Base-by-base conservation (phyloP, 35 echinoderm and acorn worm genomes). In the Lytechinus variegatus region DNA sequence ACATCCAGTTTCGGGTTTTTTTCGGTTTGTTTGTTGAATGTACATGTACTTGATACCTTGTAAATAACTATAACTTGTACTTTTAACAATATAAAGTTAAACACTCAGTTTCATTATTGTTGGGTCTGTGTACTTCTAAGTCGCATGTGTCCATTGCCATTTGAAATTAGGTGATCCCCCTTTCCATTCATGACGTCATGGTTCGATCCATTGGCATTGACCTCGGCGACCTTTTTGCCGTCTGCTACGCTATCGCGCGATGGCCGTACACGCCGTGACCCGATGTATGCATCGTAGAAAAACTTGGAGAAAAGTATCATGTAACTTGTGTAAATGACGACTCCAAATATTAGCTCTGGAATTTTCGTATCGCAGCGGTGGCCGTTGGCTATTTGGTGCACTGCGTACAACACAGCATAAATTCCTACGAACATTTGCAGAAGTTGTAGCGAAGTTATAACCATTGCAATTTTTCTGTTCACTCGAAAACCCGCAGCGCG, bases 341-440 rank as follows among this genome's bases (percentile, higher is more conserved):
- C 94, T 9, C 95, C 95, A 86, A 96, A 97, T 24, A 94, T 92
- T 6, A 99, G 79, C 19, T 96, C 93, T 16, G 55, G n/a, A 8
- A 96, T 88, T 21, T 92, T 52, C 10, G 95, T 95, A 8, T 92
- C 72, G 91, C 98, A 99, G 2, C 33, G 86, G 0, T 87, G 55
- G 13, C 97, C 97, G 16, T 86, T 89, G 21, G 54, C 9, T 60
- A 95, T 94, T 55, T 95, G 79, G 28, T 86, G 56, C 27, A 79
- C 53, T 2, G 95, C 95, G 54, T 99, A 99, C 28, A 87, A 21
- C 10, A 97, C 95, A 6, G 97, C 94, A 72, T 94, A 97, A 54
- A 95, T 97, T 28, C 98, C 98, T 90, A 99, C 94, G 27, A 99
- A 95, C 98, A 99, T 99, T 89, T 99, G 98, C 10, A 79, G 52